A percentile compares a stretch with the other conserved stretches of the same genome.
These are phyloP conservation scores for Aphaenogaster ashmeadi DNA, from an alignment of 1,140 invertebrate species.

Conservation along the genomic window DNA sequence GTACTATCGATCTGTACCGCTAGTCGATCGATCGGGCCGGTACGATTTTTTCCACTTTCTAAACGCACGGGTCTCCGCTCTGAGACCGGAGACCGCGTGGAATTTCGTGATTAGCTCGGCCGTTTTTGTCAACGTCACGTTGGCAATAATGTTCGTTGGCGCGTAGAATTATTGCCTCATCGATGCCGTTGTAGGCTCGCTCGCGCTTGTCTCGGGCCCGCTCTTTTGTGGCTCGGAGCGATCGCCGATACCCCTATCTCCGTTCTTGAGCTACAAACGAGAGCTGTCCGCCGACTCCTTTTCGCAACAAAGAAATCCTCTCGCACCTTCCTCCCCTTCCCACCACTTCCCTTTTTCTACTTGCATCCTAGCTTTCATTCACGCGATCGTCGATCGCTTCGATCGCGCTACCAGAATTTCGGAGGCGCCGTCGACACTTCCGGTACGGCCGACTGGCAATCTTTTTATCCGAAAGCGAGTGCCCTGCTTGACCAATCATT, in stretches of 20 bases:
- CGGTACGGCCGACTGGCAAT: background rate
- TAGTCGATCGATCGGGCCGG: slow-evolving; percentile 15
- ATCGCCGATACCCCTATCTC: slow-evolving; percentile 25
- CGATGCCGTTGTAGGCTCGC: slow-evolving; percentile 62
- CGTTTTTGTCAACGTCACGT: slow-evolving; percentile 79
- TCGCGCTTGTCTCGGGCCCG: slow-evolving; percentile 38
- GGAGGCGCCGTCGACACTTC: background rate
- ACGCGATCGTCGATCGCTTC: background rate
- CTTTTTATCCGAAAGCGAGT: background rate
- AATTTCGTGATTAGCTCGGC: slow-evolving; percentile 82
- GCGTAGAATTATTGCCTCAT: slow-evolving; percentile 85
- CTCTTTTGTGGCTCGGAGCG: slow-evolving; percentile 44
- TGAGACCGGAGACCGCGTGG: slow-evolving; percentile 67
- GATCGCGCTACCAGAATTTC: slow-evolving; percentile 1
- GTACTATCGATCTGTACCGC: slow-evolving; percentile 35
- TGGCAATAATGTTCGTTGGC: slow-evolving; percentile 85
- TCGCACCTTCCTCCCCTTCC: background rate
- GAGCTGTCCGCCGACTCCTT: background rate
- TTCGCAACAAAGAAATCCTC: slow-evolving; percentile 45
- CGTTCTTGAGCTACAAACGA: slow-evolving; percentile 22
- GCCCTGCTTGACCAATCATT: background rate
- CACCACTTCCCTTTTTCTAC: background rate
- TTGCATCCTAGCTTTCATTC: background rate
- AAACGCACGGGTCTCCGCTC: slow-evolving; percentile 74
- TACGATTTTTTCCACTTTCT: slow-evolving; percentile 84